Evolutionary conservation across 2,113 vertebrate species (phyloP).

Genomic region (Nycticorax nycticorax): DNA sequence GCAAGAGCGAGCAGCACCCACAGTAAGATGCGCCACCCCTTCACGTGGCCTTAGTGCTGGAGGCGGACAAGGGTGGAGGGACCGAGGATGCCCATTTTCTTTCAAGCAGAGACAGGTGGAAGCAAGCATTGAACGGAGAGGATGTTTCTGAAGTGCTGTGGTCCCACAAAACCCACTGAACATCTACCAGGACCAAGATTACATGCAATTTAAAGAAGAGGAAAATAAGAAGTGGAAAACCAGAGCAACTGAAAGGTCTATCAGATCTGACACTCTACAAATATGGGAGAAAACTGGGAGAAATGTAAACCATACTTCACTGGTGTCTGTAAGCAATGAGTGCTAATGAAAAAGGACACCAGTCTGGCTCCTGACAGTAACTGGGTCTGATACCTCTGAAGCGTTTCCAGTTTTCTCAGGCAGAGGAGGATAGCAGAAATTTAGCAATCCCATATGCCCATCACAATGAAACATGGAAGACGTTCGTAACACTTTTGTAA

Average conservation of each 20-base stretch:
- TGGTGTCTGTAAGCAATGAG: neutral
- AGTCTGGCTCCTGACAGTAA: neutral
- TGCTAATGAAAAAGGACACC: neutral
- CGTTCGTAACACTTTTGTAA: neutral
- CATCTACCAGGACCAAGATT: neutral
- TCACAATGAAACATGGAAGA: neutral
- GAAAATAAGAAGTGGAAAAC: neutral
- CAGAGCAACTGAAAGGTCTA: neutral
- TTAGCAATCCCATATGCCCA: neutral
- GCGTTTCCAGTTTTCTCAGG: neutral
- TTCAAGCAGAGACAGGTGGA: neutral
- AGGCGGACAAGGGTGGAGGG: neutral
- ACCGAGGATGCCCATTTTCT: neutral
- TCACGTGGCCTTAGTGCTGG: neutral
- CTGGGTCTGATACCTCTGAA: neutral
- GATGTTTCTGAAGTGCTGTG: neutral
- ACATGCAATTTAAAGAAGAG: neutral
- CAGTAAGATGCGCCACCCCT: neutral
- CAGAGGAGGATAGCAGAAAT: neutral
- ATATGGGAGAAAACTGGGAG: neutral
- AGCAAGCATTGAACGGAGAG: neutral
- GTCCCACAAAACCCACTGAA: neutral
- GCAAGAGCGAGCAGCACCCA: neutral
- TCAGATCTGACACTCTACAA: constrained; percentile 6
- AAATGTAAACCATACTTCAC: neutral